Evolutionary conservation across 2,797 vertebrate genomes (phyloP).

Genomic region (Darevskia mixta): DNA sequence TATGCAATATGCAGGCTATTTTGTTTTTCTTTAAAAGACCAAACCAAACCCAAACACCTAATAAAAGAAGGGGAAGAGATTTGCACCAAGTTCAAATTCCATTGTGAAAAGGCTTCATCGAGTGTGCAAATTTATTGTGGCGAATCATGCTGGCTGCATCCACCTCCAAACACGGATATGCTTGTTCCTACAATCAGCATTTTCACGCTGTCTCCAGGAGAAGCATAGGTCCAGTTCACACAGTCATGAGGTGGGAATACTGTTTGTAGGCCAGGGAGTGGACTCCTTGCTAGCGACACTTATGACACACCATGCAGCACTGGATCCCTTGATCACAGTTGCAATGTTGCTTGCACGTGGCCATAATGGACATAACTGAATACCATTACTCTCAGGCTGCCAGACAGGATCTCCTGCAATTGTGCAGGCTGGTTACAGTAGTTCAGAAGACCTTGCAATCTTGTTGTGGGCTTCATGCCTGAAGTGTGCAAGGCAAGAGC

Average conservation of each 20-base stretch:
- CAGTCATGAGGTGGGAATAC: neutral
- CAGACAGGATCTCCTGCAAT: too few relatives aligned
- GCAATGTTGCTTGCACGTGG: neutral
- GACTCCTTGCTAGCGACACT: neutral
- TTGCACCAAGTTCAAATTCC: neutral
- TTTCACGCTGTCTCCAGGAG: neutral
- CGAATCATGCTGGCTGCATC: neutral
- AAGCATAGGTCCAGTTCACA: neutral
- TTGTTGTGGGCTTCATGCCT: too few relatives aligned
- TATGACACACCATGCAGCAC: neutral
- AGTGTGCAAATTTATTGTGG: neutral
- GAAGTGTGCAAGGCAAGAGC: too few relatives aligned
- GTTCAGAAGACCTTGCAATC: too few relatives aligned
- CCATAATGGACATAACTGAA: too few relatives aligned
- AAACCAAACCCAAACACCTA: neutral
- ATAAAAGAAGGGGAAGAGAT: neutral
- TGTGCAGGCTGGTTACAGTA: too few relatives aligned
- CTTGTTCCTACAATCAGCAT: neutral
- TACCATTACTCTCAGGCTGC: too few relatives aligned
- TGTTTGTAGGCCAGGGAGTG: neutral
- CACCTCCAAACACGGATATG: neutral
- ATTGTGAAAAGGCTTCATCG: neutral
- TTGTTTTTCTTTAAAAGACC: too few relatives aligned
- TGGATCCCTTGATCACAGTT: too few relatives aligned
- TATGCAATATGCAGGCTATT: too few relatives aligned